These are phyloP conservation scores for Turdus rufiventris DNA, from an alignment of 2,113 vertebrate species.

Conservation along the genomic window DNA sequence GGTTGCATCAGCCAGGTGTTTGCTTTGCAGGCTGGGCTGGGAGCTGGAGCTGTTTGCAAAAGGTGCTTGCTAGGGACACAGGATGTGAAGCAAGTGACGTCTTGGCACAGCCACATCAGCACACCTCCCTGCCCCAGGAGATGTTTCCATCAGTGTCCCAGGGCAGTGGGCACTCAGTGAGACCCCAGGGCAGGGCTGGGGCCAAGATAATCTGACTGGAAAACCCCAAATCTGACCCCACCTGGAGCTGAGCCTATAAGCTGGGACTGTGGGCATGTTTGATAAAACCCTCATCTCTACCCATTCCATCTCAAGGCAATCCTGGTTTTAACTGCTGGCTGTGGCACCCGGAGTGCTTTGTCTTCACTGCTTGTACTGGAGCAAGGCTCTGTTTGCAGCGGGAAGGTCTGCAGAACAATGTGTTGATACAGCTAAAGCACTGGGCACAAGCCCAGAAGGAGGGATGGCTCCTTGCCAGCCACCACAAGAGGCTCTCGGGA, in stretches of 20 bases:
- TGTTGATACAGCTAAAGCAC: not conserved
- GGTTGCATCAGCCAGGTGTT: conserved; percentile 22
- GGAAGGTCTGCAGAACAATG: fast-evolving
- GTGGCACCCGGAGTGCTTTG: not conserved
- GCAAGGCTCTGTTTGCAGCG: not conserved
- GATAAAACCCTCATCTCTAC: not conserved
- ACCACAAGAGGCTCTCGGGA: not conserved
- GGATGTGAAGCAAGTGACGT: not conserved
- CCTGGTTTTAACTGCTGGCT: not conserved
- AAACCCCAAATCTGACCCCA: not conserved
- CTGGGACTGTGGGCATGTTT: not conserved
- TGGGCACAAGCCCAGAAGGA: not conserved
- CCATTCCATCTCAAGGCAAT: not conserved
- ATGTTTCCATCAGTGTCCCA: not conserved
- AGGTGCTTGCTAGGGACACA: not conserved
- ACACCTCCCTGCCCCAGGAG: not conserved
- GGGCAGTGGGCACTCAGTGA: fast-evolving
- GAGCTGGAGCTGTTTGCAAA: conserved; percentile 10
- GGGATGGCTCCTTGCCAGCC: not conserved
- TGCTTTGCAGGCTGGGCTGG: conserved; percentile 57
- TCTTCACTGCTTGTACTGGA: not conserved
- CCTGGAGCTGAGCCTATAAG: not conserved
- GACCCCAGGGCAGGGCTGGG: not conserved
- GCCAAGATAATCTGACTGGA: not conserved
- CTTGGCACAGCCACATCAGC: not conserved